These are phyloP conservation scores for Acholoe squamosa DNA, from an alignment of 2,888 invertebrate species.

Conservation along the genomic window DNA sequence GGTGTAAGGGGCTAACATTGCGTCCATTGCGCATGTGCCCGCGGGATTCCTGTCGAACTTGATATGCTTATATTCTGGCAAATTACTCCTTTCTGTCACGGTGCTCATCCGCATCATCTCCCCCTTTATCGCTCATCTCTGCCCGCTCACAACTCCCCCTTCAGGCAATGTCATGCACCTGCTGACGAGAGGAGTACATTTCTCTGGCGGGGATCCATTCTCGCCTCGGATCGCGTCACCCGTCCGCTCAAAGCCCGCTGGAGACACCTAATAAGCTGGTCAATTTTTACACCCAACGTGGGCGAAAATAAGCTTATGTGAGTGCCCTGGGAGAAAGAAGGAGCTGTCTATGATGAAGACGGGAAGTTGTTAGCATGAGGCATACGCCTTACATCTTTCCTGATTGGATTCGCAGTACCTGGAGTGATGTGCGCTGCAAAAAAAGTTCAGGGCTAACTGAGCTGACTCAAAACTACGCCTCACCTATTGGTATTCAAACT, in stretches of 20 bases:
- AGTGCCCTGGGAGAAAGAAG: no score
- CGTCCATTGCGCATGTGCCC: no score
- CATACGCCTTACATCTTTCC: no score
- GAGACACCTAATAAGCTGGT: neutral
- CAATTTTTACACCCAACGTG: neutral
- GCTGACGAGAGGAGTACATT: neutral
- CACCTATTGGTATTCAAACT: constrained; percentile 3
- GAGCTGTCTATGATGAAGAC: no score
- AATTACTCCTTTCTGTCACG: constrained; percentile 26
- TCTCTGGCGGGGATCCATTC: neutral
- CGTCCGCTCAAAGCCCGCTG: neutral
- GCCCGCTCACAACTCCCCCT: neutral
- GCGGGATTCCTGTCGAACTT: neutral
- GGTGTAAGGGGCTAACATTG: neutral
- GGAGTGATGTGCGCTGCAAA: no score
- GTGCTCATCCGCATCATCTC: neutral
- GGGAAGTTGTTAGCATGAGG: no score
- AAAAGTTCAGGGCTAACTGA: no score
- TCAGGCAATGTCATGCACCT: neutral
- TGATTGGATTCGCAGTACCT: no score
- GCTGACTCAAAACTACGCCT: neutral
- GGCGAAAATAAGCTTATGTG: neutral
- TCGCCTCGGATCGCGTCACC: neutral
- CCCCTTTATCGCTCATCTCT: neutral
- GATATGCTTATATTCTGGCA: constrained; percentile 23